Percentiles rank a stretch among this genome's conserved stretches.
Conservation (phyloP, 2,888 invertebrate species). For the Rhaphigaster nebulosa region DNA sequence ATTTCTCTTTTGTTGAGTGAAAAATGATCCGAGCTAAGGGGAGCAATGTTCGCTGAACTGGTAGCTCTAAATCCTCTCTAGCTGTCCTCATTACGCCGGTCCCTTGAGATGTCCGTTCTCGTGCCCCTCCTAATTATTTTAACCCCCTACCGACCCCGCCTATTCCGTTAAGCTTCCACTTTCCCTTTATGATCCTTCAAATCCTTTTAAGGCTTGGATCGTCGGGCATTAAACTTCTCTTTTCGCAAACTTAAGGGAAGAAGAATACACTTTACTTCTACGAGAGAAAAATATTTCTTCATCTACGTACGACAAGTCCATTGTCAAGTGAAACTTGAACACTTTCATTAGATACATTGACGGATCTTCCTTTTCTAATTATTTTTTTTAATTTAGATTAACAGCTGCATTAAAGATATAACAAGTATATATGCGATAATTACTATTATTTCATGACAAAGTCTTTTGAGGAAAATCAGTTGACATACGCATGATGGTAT, state of each 20-base stretch:
- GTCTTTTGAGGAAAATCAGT: too few species aligned
- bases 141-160: background rate
- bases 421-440: too few species aligned
- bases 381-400: too few species aligned
- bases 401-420: too few species aligned
- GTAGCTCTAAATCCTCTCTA: background rate
- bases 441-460: too few species aligned
- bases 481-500: too few species aligned
- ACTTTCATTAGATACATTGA: too few species aligned
- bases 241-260: background rate
- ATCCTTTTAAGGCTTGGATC: background rate
- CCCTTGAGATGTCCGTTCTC: slow-evolving; percentile 25
- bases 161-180: slow-evolving; percentile 20
- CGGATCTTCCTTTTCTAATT: too few species aligned
- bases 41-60: background rate
- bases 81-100: slow-evolving; percentile 15
- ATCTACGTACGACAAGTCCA: background rate
- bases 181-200: slow-evolving; percentile 19
- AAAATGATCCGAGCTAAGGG: background rate
- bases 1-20: slow-evolving; percentile 4
- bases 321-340: too few species aligned
- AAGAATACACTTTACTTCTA: background rate
- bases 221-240: background rate
- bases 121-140: background rate
- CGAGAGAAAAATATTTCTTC: background rate